Evolutionary conservation across 2,113 vertebrate species (phyloP).

Genomic region (Pundamilia nyererei): DNA sequence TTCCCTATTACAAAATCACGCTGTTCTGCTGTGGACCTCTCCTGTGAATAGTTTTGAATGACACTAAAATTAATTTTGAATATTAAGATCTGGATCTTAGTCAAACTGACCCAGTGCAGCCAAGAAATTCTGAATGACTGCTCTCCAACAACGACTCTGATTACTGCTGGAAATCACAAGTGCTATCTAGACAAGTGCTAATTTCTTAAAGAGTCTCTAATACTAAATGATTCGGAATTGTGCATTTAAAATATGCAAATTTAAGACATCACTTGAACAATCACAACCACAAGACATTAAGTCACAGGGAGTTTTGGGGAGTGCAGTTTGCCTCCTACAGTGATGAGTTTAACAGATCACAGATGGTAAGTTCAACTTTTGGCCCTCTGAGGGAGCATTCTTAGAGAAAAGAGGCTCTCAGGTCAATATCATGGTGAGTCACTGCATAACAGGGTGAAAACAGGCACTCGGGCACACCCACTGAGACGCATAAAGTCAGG

Average conservation of each 20-base stretch:
- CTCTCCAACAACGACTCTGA: not conserved
- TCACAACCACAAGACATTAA: not conserved
- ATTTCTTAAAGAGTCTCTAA: not conserved
- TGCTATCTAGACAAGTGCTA: not conserved
- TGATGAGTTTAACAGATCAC: conserved; percentile 66
- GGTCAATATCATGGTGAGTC: conserved; percentile 32
- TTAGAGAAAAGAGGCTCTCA: conserved; percentile 34
- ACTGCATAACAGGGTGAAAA: conserved; percentile 19
- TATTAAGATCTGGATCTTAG: not conserved
- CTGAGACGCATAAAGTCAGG: not conserved
- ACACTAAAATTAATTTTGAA: not conserved
- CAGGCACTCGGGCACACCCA: not conserved
- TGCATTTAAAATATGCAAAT: not conserved
- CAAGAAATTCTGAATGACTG: not conserved
- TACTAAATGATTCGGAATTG: not conserved
- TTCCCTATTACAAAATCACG: not conserved
- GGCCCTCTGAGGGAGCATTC: conserved; percentile 37
- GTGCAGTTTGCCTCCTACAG: conserved; percentile 21
- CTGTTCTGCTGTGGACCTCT: not conserved
- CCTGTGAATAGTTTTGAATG: not conserved
- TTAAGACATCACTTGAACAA: not conserved
- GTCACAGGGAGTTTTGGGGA: not conserved
- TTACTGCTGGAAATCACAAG: not conserved
- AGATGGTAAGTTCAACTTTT: conserved; percentile 50
- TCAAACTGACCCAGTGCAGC: not conserved